Evolutionary conservation across 2,113 vertebrate genomes (phyloP), one percentile per base, ranked within the genome.

Genomic region (Phyllopteryx taeniolatus): DNA sequence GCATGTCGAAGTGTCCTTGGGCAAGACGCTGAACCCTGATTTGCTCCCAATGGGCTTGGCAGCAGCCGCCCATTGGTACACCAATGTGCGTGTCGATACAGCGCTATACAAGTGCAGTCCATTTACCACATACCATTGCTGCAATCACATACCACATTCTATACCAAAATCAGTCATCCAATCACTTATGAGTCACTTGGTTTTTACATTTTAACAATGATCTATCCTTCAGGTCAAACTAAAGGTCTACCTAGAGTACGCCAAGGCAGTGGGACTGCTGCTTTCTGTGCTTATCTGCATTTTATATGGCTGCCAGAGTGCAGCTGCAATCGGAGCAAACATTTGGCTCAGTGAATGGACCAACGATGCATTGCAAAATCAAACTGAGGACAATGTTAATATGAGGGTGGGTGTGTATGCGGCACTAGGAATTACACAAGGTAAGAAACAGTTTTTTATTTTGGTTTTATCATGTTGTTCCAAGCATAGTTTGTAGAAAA

Each of bases 311-410:
- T 93, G 94, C 71, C 97, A 99, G 89, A 98, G 93, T 0, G 95
- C 94, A 0, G 93, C 95, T 0, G 72, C 96, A 62, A 94, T 98
- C 0, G 96, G 97, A 15, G 93, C 95, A 31, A 97, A 95, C 0
- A 82, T 99, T 80, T 99, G 98, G 97, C 96, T 99, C 77, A 98
- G 96, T 39, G 87, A 90, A 73, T 99, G 98, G 98, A 94, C 95
- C 75, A 96, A 95, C 0, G 96, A 98, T 49, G 88, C 91, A 0
- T 15, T 22, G 0, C 9, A 14, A 0, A 94, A 92, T 0, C 77
- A 74, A 8, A 94, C 88, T 2, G 86, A 92, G 59, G 86, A 88
- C 1, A 92, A 89, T 22, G 90, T 92, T 12, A 17, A 85, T 8
- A 79, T 79, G 89, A 89, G 96, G 57, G 91, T 99, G 0, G 95